phyloP scores from a whole-genome alignment of 2,888 invertebrate species.

The Eristalis tenax region DNA sequence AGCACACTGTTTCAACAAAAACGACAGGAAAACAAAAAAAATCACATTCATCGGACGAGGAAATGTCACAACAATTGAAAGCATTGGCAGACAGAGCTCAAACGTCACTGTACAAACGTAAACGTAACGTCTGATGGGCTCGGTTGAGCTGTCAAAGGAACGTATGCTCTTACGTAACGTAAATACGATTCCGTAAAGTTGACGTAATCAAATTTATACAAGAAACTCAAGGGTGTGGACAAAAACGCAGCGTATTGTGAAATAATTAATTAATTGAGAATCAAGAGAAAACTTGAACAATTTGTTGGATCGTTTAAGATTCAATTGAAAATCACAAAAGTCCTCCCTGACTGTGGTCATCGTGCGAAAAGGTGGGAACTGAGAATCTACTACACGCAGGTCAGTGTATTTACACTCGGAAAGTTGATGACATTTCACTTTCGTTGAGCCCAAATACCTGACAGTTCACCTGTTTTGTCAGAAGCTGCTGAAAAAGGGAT shows the following conservation, averaged over 20 bases:
- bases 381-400: conserved; percentile 44
- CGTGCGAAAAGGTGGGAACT: background rate
- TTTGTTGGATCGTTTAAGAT: background rate
- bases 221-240: too few relatives aligned
- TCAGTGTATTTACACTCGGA: conserved; percentile 33
- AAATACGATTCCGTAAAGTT: too few relatives aligned
- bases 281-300: too few relatives aligned
- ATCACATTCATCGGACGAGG: too few relatives aligned
- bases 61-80: background rate
- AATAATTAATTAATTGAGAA: too few relatives aligned
- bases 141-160: too few relatives aligned
- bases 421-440: conserved; percentile 66
- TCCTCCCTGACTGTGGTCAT: conserved; percentile 18
- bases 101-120: background rate
- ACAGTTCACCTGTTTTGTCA: conserved; percentile 63
- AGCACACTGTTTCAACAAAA: background rate
- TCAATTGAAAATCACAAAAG: background rate
- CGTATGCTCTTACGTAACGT: too few relatives aligned
- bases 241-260: too few relatives aligned
- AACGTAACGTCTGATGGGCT: background rate
- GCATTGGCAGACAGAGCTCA: background rate
- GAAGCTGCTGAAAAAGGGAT: conserved; percentile 34
- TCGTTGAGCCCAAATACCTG: conserved; percentile 32
- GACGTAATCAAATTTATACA: too few relatives aligned
- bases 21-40: background rate